Evolutionary conservation across 2,113 vertebrate genomes (phyloP), one percentile per base, ranked within the genome.

Genomic region (Callocephalon fimbriatum): DNA sequence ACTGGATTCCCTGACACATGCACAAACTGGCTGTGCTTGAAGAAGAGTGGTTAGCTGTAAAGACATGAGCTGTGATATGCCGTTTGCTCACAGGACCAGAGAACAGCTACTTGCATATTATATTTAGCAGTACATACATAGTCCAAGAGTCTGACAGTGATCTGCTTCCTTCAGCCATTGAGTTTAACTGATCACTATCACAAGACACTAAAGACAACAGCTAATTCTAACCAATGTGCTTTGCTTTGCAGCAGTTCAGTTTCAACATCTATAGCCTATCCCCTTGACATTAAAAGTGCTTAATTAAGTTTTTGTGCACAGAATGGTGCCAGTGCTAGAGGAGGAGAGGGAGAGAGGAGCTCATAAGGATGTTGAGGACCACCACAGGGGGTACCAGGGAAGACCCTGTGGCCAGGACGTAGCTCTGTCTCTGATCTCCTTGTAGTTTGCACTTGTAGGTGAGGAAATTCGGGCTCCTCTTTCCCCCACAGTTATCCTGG

Each of bases 401-500:
- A 90, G 7, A 3, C 25, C 16, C 16, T 48, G 17, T 15, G 7
- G 32, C 22, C 6, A 45, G 35, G 15, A 44, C 12, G 35, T 13
- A 65, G 26, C 11, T 15, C 15, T 35, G 15, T 17, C 22, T 83
- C 63, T 73, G 17, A 48, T 79, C 17, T 61, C 26, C 44, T 44
- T 84, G 44, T 11, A 50, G 15, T 67, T 82, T 75, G 13, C n/a
- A 25, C 45, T 82, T 59, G n/a, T 23, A 56, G 19, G 10, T 53
- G 8, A 1, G 8, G 6, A 4, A 66, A 61, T 62, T 67, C 9
- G 47, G 26, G 6, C n/a, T 82, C 8, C 6, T 62, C 26, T 74
- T 20, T 4, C 19, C 21, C 4, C 3, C 0, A 0, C 20, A 3
- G 10, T 72, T 2, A 1, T 10, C 21, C 35, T 44, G 37, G 12